These are phyloP conservation scores for Crossaster papposus DNA, from an alignment of 53 echinoderm and acorn worm species.

Conservation along the genomic window DNA sequence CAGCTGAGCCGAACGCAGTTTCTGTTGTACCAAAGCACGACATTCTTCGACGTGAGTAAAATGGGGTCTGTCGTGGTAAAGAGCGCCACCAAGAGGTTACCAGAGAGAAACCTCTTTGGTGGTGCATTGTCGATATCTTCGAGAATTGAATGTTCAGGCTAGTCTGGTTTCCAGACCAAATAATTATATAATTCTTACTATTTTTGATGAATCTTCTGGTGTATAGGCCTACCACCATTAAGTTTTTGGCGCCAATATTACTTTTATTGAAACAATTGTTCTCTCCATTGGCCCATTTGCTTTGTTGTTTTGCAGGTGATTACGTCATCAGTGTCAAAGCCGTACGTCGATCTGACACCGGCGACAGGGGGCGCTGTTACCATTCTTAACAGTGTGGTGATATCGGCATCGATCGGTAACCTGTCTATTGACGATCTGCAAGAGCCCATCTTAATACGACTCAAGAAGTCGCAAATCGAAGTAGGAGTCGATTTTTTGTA, in stretches of 20 bases:
- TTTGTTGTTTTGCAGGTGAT: slow-evolving; percentile 13
- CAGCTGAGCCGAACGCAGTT: slow-evolving; percentile 62
- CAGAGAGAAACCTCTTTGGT: too few relatives aligned
- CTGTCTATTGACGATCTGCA: slow-evolving; percentile 53
- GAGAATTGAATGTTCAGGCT: too few relatives aligned
- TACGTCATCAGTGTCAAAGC: not conserved
- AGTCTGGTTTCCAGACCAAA: too few relatives aligned
- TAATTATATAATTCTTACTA: too few relatives aligned
- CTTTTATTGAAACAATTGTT: not conserved
- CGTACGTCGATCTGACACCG: not conserved
- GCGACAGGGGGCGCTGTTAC: slow-evolving; percentile 12
- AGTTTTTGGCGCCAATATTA: too few relatives aligned
- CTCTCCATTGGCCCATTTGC: not conserved
- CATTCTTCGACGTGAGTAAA: slow-evolving; percentile 63
- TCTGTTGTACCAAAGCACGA: slow-evolving; percentile 55
- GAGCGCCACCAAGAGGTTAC: too few relatives aligned
- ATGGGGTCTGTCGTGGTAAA: not conserved
- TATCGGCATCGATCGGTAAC: slow-evolving; percentile 71
- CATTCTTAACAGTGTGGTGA: slow-evolving; percentile 71
- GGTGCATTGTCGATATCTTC: too few relatives aligned
- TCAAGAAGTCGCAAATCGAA: slow-evolving; percentile 6
- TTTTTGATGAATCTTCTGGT: too few relatives aligned
- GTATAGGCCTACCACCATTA: too few relatives aligned
- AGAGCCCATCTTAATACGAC: slow-evolving; percentile 56
- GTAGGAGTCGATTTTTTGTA: not conserved